Evolutionary conservation across 2,113 vertebrate species (phyloP), one percentile per base, ranked within the genome.

Genomic region (Eleginops maclovinus): DNA sequence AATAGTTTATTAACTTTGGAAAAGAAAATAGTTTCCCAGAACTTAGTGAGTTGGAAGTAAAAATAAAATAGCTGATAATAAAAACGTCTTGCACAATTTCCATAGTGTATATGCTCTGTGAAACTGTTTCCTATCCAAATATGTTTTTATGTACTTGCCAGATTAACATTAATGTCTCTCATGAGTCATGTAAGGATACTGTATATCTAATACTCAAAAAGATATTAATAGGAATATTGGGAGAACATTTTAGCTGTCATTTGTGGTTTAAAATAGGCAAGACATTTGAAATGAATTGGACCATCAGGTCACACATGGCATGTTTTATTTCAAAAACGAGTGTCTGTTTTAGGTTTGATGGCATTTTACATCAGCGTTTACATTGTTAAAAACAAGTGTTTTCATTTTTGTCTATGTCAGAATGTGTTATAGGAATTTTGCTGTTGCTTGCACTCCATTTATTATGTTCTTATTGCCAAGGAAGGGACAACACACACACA

Each of bases 401-500:
- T 81, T 87, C 81, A 1, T 72, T 74, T 85, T 73, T 83, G 64
- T 77, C 75, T 91, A 65, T 87, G 81, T 90, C 81, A 40, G 77
- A 87, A 87, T 86, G 85, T 88, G 75, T 88, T 79, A 62, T 69
- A 84, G 78, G 70, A 77, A 70, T 66, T 15, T 84, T 84, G 81
- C 79, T 83, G 79, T 85, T 83, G 86, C 92, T 91, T 91, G 90
- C 92, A 91, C 92, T 91, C 82, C 73, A 78, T 87, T 87, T 91
- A 88, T 89, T 88, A 87, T 77, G 87, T 91, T 91, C 85, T 91
- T 83, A 85, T 91, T 87, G 87, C 88, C 84, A 90, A 90, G 88
- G 80, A 91, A 89, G 89, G 91, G 87, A 92, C 70, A 70, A 83
- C 82, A 85, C 67, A 81, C 67, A 56, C 26, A 61, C 54, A 77